Evolutionary conservation across 2,113 vertebrate genomes (phyloP).

Genomic region (Empidonax alnorum): DNA sequence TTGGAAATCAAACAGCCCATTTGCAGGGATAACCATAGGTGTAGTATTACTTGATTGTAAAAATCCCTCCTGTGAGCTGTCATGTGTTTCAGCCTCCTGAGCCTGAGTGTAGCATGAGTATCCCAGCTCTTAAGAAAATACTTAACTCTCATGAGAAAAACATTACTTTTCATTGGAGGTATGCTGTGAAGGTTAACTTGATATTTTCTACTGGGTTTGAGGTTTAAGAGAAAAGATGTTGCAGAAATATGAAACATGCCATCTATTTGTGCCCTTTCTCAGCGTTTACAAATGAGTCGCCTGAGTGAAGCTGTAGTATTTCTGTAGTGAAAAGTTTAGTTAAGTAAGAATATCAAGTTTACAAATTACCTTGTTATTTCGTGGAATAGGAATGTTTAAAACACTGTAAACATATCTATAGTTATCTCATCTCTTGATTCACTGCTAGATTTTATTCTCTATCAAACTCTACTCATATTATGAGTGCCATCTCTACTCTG

Average conservation of each 20-base stretch:
- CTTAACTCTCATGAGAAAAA: not conserved
- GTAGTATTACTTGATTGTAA: not conserved
- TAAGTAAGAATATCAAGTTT: not conserved
- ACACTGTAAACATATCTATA: not conserved
- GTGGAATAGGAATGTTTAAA: not conserved
- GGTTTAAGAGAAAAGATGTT: not conserved
- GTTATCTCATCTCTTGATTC: not conserved
- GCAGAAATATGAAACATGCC: not conserved
- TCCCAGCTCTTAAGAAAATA: not conserved
- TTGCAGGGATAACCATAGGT: not conserved
- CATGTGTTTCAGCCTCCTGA: not conserved
- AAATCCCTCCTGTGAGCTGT: not conserved
- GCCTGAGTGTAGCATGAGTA: not conserved
- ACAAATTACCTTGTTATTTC: not conserved
- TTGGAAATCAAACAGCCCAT: fast-evolving
- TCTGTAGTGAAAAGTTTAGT: not conserved
- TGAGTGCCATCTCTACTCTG: not conserved
- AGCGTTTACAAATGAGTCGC: not conserved
- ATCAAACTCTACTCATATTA: not conserved
- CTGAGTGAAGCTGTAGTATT: not conserved
- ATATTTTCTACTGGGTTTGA: not conserved
- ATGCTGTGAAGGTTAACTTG: not conserved
- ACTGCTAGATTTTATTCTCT: not conserved
- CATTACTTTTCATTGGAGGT: not conserved
- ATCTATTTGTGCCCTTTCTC: not conserved